Evolutionary conservation across 2,113 vertebrate genomes (phyloP).

Genomic region (Turnix velox): DNA sequence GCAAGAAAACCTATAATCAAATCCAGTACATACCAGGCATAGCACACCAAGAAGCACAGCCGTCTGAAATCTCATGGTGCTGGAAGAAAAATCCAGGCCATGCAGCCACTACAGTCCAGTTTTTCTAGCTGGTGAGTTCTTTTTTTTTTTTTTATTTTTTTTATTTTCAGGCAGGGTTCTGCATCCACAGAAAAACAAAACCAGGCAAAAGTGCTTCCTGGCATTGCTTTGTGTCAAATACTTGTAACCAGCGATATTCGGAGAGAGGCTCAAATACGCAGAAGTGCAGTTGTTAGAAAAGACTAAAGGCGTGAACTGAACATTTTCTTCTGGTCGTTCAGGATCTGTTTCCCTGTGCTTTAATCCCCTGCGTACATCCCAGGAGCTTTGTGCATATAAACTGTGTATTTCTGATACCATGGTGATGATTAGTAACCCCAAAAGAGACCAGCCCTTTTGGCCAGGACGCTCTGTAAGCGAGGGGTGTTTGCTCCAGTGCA

Average conservation of each 20-base stretch:
- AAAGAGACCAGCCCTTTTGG: neutral
- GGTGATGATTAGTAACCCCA: neutral
- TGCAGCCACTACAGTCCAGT: neutral
- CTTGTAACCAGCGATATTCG: neutral
- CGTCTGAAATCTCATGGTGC: neutral
- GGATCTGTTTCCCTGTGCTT: neutral
- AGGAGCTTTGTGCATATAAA: neutral
- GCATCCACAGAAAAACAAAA: neutral
- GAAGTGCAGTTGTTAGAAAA: neutral
- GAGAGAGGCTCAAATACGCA: neutral
- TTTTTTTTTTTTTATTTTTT: too few species aligned
- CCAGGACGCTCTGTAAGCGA: neutral
- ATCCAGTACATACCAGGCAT: conserved; percentile 12
- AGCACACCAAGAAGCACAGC: conserved; percentile 4
- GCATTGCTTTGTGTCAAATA: neutral
- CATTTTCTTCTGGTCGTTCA: neutral
- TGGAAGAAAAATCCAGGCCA: neutral
- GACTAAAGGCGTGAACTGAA: neutral
- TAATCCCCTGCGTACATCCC: neutral
- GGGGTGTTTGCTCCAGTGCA: neutral
- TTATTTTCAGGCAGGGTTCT: conserved; percentile 12
- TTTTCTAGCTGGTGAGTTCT: conserved; percentile 26
- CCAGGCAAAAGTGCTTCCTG: neutral
- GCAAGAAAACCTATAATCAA: conserved; percentile 45
- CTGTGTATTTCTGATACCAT: neutral